Conservation (phyloP, 2,113 vertebrate species). For the Ceyx margarethae region DNA sequence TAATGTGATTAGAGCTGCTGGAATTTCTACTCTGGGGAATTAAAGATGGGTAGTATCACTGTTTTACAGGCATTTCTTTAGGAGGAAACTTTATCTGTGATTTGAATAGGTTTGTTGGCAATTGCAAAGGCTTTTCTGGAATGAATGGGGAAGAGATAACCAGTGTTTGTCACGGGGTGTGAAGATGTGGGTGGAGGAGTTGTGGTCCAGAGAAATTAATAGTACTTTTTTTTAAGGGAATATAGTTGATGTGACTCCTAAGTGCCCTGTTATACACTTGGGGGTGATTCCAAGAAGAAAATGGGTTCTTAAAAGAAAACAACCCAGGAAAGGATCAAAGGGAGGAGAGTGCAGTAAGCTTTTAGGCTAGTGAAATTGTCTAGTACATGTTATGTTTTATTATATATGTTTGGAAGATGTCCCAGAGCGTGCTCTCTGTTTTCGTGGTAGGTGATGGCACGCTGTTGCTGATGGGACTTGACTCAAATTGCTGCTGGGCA, state of each 20-base stretch:
- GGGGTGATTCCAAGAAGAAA: not conserved
- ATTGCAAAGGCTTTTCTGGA: not conserved
- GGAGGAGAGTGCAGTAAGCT: not conserved
- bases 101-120: not conserved
- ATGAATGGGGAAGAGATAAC: not conserved
- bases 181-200: not conserved
- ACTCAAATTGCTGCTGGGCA: constrained; percentile 55
- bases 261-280: not conserved
- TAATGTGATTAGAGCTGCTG: constrained; percentile 44
- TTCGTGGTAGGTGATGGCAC: not conserved
- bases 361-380: constrained; percentile 9
- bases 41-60: not conserved
- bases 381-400: not conserved
- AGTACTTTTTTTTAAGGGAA: not conserved
- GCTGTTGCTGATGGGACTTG: constrained; percentile 51
- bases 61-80: not conserved
- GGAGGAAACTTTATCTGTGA: not conserved
- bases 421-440: not conserved
- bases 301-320: not conserved
- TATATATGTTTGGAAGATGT: not conserved
- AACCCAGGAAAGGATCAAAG: not conserved
- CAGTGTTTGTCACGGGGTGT: not conserved
- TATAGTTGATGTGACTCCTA: accelerated
- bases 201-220: not conserved
- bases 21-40: constrained; percentile 38